Evolutionary conservation across 1,140 invertebrate species (phyloP).

Genomic region (Dysdera silvatica): DNA sequence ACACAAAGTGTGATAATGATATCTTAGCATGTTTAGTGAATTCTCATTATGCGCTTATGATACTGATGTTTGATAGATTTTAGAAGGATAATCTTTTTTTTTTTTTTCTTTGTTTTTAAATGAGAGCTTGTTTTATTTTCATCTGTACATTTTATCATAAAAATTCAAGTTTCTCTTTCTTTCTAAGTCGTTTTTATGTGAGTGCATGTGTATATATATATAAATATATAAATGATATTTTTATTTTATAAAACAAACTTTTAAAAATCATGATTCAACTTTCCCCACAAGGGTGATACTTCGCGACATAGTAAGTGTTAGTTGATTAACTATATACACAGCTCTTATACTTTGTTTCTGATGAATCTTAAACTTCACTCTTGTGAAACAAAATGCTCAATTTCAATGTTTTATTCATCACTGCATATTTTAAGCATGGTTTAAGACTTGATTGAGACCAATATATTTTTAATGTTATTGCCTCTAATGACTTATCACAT

Average conservation of each 20-base stretch:
- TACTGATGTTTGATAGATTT: too few species aligned
- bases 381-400: background rate
- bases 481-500: slow-evolving; percentile 6
- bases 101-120: slow-evolving; percentile 28
- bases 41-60: too few species aligned
- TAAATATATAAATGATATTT: slow-evolving; percentile 30
- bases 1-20: slow-evolving; percentile 25
- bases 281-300: slow-evolving; percentile 12
- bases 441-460: slow-evolving; percentile 12
- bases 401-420: slow-evolving; percentile 6
- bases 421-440: background rate
- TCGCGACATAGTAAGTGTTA: slow-evolving; percentile 8
- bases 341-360: slow-evolving; percentile 10
- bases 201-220: too few species aligned
- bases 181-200: slow-evolving; percentile 26
- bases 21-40: slow-evolving; percentile 30
- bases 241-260: slow-evolving; percentile 12
- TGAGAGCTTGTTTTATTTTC: slow-evolving; percentile 31
- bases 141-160: slow-evolving; percentile 29
- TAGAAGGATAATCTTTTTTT: too few species aligned
- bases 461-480: slow-evolving; percentile 11
- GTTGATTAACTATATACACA: background rate
- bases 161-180: slow-evolving; percentile 29
- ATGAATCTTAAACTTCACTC: background rate
- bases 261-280: background rate